Percentiles rank a stretch among this genome's conserved stretches.
These are phyloP conservation scores for Salvelinus namaycush DNA, from an alignment of 2,113 vertebrate species.

Conservation along the genomic window DNA sequence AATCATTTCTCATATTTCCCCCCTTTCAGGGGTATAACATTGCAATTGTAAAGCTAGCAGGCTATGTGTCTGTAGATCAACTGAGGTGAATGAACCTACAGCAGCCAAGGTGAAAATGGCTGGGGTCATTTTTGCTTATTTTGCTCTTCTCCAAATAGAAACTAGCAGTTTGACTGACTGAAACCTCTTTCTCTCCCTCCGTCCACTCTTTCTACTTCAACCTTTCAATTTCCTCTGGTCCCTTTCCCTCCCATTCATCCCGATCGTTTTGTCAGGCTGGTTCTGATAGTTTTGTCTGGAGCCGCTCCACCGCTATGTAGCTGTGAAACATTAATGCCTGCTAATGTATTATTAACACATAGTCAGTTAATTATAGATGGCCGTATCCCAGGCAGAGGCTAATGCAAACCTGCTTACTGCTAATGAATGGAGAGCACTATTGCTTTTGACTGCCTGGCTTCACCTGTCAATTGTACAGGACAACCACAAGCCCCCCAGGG, in stretches of 20 bases:
- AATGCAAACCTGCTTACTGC: constrained; percentile 47
- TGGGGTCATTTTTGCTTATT: no score
- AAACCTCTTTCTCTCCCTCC: background rate
- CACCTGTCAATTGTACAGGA: background rate
- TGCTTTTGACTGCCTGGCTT: constrained; percentile 39
- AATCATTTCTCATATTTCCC: no score
- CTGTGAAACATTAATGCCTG: constrained; percentile 42
- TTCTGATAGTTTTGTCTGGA: constrained; percentile 34
- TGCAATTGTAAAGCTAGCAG: no score
- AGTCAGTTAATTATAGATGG: constrained; percentile 58
- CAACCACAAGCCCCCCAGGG: background rate
- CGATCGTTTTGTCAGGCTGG: constrained; percentile 10
- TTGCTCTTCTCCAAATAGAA: no score
- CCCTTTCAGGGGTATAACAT: no score
- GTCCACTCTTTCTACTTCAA: background rate
- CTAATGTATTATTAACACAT: constrained; percentile 51
- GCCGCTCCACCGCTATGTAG: constrained; percentile 38
- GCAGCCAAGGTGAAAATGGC: no score
- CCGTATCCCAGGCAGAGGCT: constrained; percentile 38
- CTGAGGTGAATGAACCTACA: no score
- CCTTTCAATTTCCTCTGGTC: constrained; percentile 17
- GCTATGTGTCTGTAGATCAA: no score
- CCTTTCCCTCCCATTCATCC: background rate
- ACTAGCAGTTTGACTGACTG: no score
- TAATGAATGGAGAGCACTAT: constrained; percentile 43